These are phyloP conservation scores for Macaca fascicularis DNA, from an alignment of 2,113 vertebrate genomes.

Conservation along the genomic window DNA sequence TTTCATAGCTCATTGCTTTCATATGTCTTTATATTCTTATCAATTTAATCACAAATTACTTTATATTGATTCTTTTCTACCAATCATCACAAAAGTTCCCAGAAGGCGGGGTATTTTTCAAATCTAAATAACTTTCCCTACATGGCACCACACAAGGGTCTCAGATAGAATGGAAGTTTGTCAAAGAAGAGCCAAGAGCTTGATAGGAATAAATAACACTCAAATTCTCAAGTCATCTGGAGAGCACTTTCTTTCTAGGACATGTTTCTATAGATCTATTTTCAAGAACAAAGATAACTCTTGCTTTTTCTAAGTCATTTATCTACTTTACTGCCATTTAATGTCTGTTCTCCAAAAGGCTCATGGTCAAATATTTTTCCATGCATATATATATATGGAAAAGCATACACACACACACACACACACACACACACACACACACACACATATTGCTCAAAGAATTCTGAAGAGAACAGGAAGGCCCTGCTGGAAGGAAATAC, in stretches of 20 bases:
- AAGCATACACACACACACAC: no score
- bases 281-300: neutral
- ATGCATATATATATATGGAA: neutral
- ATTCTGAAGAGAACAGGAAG: neutral
- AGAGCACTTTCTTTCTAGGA: neutral
- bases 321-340: neutral
- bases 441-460: no score
- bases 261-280: neutral
- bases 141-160: neutral
- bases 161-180: neutral
- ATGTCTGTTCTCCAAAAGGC: neutral
- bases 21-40: neutral
- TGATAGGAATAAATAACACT: neutral
- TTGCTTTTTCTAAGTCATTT: neutral
- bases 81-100: neutral
- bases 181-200: neutral
- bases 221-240: neutral
- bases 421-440: no score
- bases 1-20: neutral
- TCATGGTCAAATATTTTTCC: neutral
- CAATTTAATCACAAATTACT: neutral
- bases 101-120: neutral
- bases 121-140: neutral
- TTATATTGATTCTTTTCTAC: neutral
- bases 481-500: neutral